These are phyloP conservation scores for Drusus annulatus DNA, from an alignment of 1,140 invertebrate species.

Conservation along the genomic window DNA sequence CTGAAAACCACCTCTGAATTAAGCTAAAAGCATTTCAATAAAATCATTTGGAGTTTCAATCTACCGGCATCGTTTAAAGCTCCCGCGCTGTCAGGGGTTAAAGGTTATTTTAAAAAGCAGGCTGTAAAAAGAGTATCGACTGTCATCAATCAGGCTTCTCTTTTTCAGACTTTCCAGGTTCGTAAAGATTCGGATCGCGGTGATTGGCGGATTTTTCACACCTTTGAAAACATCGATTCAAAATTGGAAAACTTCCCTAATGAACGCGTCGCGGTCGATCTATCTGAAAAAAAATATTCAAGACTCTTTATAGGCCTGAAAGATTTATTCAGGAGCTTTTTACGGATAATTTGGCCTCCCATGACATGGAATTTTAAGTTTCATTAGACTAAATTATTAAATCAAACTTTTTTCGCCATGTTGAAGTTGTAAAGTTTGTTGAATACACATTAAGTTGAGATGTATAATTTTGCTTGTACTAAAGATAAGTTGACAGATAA, in stretches of 20 bases:
- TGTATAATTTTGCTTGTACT: too few relatives aligned
- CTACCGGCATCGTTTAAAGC: not conserved
- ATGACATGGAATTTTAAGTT: not conserved
- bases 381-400: constrained; percentile 3
- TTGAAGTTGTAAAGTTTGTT: too few relatives aligned
- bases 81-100: not conserved
- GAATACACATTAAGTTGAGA: too few relatives aligned
- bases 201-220: constrained; percentile 9
- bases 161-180: constrained; percentile 10
- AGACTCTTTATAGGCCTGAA: not conserved
- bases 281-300: not conserved
- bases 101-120: constrained; percentile 26
- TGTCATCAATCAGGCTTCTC: constrained; percentile 31
- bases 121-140: constrained; percentile 8
- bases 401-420: too few relatives aligned
- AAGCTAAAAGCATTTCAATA: constrained; percentile 3
- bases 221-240: constrained; percentile 25
- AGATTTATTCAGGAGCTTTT: not conserved
- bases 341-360: constrained; percentile 1
- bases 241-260: constrained; percentile 35
- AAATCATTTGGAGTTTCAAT: constrained; percentile 22
- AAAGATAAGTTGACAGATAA: too few relatives aligned
- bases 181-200: not conserved
- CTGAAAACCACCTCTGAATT: not conserved
- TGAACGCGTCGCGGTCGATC: constrained; percentile 28